phyloP scores from a whole-genome alignment of 1,140 invertebrate genomes.

The Magallana gigas region DNA sequence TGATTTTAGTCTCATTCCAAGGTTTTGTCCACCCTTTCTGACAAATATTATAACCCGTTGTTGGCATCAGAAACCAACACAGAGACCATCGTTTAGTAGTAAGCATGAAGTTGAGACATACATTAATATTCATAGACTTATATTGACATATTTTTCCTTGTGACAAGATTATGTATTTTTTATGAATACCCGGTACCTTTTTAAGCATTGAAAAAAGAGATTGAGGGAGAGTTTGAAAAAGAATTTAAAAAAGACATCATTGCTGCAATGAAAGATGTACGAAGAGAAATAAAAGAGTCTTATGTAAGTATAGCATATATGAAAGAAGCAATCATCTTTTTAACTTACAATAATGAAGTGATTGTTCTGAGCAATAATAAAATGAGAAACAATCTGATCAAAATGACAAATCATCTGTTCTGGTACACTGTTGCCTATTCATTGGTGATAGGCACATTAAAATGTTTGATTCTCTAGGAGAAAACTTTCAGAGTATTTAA shows the following conservation, averaged over 20 bases:
- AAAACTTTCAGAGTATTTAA: too few relatives aligned
- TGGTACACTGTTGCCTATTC: too few relatives aligned
- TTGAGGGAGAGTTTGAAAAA: conserved; percentile 42
- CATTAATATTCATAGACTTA: background rate
- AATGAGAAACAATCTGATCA: too few relatives aligned
- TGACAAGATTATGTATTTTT: background rate
- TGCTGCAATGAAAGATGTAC: conserved; percentile 42
- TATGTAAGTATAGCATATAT: conserved; percentile 45
- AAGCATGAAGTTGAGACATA: background rate
- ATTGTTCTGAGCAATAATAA: too few relatives aligned
- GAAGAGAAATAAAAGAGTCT: conserved; percentile 46
- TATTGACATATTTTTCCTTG: background rate
- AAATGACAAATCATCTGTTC: too few relatives aligned
- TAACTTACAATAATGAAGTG: too few relatives aligned
- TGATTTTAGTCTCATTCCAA: conserved; percentile 51
- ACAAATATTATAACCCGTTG: conserved; percentile 60
- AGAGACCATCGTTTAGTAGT: conserved; percentile 63
- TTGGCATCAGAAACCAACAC: conserved; percentile 64
- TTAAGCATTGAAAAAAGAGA: conserved; percentile 51
- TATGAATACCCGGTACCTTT: background rate
- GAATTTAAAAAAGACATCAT: conserved; percentile 45
- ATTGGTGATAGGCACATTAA: too few relatives aligned
- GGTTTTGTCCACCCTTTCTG: conserved; percentile 53
- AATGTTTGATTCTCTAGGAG: too few relatives aligned
- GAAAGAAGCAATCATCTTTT: too few relatives aligned